Conservation (phyloP, 2,113 vertebrate species). For the Chauna torquata region DNA sequence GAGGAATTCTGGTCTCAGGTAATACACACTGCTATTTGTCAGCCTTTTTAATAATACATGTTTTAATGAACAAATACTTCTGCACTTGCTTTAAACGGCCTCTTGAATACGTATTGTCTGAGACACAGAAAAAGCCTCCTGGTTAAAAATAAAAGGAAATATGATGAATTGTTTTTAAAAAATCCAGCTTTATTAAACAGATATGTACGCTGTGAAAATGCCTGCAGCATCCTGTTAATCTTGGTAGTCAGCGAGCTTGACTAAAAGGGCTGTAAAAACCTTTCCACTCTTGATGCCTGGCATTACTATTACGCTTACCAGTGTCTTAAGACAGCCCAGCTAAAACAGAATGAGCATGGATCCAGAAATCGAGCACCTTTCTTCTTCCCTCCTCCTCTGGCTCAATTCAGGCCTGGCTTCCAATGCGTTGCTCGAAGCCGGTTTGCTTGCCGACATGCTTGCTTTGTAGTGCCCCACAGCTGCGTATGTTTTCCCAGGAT, state of each 20-base stretch:
- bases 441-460: not conserved
- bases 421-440: not conserved
- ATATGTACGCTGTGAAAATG: conserved; percentile 2
- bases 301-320: not conserved
- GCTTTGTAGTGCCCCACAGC: not conserved
- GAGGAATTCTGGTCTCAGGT: not conserved
- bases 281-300: not conserved
- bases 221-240: not conserved
- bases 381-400: not conserved
- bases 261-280: not conserved
- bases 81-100: conserved; percentile 18
- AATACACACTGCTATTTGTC: not conserved
- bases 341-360: not conserved
- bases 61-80: conserved; percentile 44
- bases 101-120: not conserved
- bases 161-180: not conserved
- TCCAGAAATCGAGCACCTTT: not conserved
- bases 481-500: not conserved
- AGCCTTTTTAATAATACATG: conserved; percentile 43
- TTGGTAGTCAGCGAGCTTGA: not conserved
- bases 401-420: not conserved
- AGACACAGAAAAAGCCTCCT: not conserved
- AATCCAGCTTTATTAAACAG: not conserved
- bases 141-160: not conserved
- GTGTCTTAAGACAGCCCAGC: not conserved